These are phyloP conservation scores for Nephrocerus scutellatus DNA, from an alignment of 2,888 invertebrate species.

Conservation along the genomic window DNA sequence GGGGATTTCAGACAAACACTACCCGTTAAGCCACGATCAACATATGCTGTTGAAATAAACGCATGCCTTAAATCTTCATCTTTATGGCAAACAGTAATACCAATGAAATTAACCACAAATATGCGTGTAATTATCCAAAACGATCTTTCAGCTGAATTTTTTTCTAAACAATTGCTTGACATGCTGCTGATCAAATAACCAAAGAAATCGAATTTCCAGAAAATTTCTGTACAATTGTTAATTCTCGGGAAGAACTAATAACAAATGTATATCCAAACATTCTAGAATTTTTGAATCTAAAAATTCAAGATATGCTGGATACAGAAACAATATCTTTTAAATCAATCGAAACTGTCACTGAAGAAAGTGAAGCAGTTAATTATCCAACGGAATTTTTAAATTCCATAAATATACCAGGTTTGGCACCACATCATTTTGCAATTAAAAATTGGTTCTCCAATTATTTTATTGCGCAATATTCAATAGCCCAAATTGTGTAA, in stretches of 20 bases:
- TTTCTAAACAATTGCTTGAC: background rate
- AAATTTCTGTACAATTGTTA: background rate
- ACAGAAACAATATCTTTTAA: conserved; percentile 20
- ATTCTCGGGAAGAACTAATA: background rate
- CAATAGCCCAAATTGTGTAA: conserved; percentile 15
- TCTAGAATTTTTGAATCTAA: conserved; percentile 13
- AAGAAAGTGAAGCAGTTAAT: conserved; percentile 1
- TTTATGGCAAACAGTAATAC: conserved; percentile 23
- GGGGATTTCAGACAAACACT: conserved; percentile 38
- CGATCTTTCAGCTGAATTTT: conserved; percentile 19
- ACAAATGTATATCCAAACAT: background rate
- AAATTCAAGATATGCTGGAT: conserved; percentile 23
- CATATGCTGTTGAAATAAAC: conserved; percentile 12
- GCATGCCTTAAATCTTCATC: conserved; percentile 13
- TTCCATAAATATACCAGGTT: conserved; percentile 9
- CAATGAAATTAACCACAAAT: conserved; percentile 25
- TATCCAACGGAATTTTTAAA: conserved; percentile 30
- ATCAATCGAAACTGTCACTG: conserved; percentile 23
- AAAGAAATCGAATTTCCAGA: background rate
- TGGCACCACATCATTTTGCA: conserved; percentile 5
- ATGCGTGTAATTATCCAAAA: conserved; percentile 28
- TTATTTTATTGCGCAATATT: conserved; percentile 12
- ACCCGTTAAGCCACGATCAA: conserved; percentile 29
- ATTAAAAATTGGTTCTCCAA: conserved; percentile 13
- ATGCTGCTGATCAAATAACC: background rate